These are phyloP conservation scores for Zoanthus gigantus DNA, from an alignment of 92 coral and sea anemone genomes.

Conservation along the genomic window DNA sequence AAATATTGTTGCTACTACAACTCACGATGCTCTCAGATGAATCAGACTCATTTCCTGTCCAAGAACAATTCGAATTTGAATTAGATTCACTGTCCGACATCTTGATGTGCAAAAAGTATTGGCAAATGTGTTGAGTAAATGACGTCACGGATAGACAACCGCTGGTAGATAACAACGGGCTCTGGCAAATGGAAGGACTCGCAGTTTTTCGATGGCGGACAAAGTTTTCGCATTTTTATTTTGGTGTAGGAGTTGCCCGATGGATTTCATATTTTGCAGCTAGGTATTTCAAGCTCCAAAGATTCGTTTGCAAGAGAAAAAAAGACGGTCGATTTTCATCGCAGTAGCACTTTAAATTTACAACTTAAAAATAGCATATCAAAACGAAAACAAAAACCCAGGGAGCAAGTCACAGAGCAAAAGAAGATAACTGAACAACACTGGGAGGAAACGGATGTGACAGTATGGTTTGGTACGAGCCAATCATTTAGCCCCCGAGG, in stretches of 20 bases:
- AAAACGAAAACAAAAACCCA: constrained; percentile 18
- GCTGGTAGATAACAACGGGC: constrained; percentile 14
- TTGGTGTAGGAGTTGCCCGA: constrained; percentile 19
- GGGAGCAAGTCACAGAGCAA: constrained; percentile 30
- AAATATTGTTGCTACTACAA: constrained; percentile 25
- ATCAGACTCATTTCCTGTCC: constrained; percentile 20
- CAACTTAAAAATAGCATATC: constrained; percentile 32
- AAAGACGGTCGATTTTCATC: background rate
- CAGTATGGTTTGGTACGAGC: constrained; percentile 29
- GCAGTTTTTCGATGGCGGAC: constrained; percentile 12
- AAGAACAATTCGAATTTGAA: constrained; percentile 23
- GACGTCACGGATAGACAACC: background rate
- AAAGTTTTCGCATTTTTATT: constrained; percentile 16
- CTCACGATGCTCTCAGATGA: background rate
- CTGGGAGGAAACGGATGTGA: constrained; percentile 46
- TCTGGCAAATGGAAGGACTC: constrained; percentile 15
- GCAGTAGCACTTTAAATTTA: constrained; percentile 3
- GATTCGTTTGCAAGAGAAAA: constrained; percentile 18
- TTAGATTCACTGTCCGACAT: constrained; percentile 4
- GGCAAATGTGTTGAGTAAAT: no score
- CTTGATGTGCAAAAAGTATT: background rate
- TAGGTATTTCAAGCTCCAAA: constrained; percentile 7
- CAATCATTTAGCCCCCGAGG: constrained; percentile 20
- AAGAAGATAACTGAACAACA: constrained; percentile 35
- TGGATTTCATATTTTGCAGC: constrained; percentile 3